These are phyloP conservation scores for Leucophenga maculata DNA, from an alignment of 2,888 invertebrate species.

Conservation along the genomic window DNA sequence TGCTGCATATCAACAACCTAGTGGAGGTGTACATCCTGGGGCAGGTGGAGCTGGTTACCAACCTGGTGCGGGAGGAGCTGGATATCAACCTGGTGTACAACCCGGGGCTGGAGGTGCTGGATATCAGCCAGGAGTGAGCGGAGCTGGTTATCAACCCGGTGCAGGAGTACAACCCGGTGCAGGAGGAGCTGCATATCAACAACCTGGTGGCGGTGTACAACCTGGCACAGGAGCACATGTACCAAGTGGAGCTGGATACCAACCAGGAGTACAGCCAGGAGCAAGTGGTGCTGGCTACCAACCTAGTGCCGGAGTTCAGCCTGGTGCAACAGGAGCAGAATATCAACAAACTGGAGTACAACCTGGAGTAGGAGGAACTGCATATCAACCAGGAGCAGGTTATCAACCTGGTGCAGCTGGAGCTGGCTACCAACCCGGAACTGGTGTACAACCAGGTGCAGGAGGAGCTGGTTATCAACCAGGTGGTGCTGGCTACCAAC, in stretches of 20 bases:
- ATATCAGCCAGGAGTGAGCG: conserved; percentile 16
- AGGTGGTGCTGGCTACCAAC: conserved; percentile 5
- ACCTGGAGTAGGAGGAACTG: conserved; percentile 33
- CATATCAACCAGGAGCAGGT: conserved; percentile 32
- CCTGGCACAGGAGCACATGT: conserved; percentile 33
- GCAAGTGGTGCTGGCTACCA: conserved; percentile 17
- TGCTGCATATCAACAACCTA: conserved; percentile 22
- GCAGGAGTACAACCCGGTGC: conserved; percentile 26
- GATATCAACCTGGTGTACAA: conserved; percentile 24
- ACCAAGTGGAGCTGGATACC: conserved; percentile 12
- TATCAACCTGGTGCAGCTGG: neutral
- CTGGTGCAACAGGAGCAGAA: conserved; percentile 22
- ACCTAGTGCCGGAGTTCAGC: conserved; percentile 1
- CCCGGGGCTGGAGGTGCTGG: conserved; percentile 35
- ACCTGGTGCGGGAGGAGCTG: conserved; percentile 20
- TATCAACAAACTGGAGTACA: conserved; percentile 18
- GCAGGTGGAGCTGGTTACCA: conserved; percentile 9
- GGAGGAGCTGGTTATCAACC: neutral
- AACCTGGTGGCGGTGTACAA: conserved; percentile 1
- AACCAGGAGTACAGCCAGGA: neutral
- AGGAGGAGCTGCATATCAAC: conserved; percentile 15
- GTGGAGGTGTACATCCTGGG: conserved; percentile 30
- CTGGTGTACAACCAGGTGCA: conserved; percentile 20
- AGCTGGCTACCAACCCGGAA: neutral
- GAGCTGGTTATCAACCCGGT: conserved; percentile 23